Conservation (phyloP, 2,113 vertebrate genomes). For the Canis aureus region DNA sequence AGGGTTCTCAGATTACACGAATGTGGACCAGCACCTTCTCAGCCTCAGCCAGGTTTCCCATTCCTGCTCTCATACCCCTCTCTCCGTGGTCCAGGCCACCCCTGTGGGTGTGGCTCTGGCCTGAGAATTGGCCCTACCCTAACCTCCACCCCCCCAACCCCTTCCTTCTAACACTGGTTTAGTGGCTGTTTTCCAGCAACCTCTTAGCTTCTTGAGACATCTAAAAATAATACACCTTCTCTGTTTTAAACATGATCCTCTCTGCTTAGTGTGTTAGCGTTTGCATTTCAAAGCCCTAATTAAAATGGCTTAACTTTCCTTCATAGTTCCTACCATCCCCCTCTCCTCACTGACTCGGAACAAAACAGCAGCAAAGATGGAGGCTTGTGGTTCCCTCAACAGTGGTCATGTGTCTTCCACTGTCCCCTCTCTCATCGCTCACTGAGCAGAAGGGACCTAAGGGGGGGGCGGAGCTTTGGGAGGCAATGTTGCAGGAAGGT, state of each 20-base stretch:
- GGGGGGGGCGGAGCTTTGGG: background rate
- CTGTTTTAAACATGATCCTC: background rate
- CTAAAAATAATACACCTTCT: background rate
- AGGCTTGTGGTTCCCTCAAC: background rate
- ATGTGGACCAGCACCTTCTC: background rate
- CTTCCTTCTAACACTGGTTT: background rate
- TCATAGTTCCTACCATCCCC: background rate
- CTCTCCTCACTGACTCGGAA: background rate
- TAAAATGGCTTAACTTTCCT: background rate
- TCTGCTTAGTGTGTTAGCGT: background rate
- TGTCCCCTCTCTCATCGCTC: too few relatives aligned
- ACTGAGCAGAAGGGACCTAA: background rate
- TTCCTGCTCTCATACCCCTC: background rate
- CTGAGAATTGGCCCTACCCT: background rate
- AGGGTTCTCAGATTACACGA: background rate
- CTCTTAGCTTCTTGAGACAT: background rate
- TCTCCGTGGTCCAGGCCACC: background rate
- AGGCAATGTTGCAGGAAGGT: background rate
- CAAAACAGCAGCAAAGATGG: background rate
- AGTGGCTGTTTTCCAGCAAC: background rate
- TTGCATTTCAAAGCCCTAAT: conserved; percentile 7
- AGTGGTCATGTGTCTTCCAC: background rate
- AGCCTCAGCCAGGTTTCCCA: background rate
- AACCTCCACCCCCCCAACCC: too few relatives aligned
- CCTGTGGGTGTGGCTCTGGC: background rate